Evolutionary conservation across 35 echinoderm and acorn worm genomes (phyloP).

Genomic region (Holothuria glaberrima): DNA sequence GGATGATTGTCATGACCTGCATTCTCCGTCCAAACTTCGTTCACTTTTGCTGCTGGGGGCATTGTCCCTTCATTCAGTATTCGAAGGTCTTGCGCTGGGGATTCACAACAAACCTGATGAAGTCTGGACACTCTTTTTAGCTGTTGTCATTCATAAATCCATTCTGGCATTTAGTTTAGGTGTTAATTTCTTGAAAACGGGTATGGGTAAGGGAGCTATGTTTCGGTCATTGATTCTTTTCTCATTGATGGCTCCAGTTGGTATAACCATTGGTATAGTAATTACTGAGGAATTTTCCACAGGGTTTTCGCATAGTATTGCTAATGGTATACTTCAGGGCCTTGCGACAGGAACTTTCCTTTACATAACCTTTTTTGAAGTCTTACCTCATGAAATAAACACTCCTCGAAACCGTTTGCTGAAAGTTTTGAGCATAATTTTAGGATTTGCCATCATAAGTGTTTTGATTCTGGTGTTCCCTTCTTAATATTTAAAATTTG

Average conservation of each 20-base stretch:
- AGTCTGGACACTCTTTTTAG: slow-evolving; percentile 70
- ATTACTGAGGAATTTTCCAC: slow-evolving; percentile 30
- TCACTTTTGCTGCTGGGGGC: slow-evolving; percentile 75
- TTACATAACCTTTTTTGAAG: slow-evolving; percentile 97
- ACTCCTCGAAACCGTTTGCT: slow-evolving; percentile 75
- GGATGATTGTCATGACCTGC: slow-evolving; percentile 66
- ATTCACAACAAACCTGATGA: slow-evolving; percentile 51
- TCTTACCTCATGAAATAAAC: slow-evolving; percentile 88
- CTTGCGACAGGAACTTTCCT: slow-evolving; percentile 92
- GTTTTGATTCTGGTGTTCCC: slow-evolving; percentile 38
- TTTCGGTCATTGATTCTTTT: slow-evolving; percentile 79
- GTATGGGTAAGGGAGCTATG: slow-evolving; percentile 53
- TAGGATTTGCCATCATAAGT: slow-evolving; percentile 71
- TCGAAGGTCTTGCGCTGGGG: slow-evolving; percentile 90
- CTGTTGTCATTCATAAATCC: slow-evolving; percentile 91
- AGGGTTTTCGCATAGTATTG: slow-evolving; percentile 65
- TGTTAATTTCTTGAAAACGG: slow-evolving; percentile 81
- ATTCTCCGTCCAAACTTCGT: slow-evolving; percentile 73
- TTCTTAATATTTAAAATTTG: too few species aligned
- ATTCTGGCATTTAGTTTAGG: slow-evolving; percentile 92
- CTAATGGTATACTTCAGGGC: slow-evolving; percentile 81
- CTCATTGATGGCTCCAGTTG: slow-evolving; percentile 85
- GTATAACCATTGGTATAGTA: slow-evolving; percentile 73
- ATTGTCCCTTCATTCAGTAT: slow-evolving; percentile 84
- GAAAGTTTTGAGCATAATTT: slow-evolving; percentile 75